Base-by-base conservation (phyloP, 2,888 invertebrate species). In the Cyrtodaria siliqua region DNA sequence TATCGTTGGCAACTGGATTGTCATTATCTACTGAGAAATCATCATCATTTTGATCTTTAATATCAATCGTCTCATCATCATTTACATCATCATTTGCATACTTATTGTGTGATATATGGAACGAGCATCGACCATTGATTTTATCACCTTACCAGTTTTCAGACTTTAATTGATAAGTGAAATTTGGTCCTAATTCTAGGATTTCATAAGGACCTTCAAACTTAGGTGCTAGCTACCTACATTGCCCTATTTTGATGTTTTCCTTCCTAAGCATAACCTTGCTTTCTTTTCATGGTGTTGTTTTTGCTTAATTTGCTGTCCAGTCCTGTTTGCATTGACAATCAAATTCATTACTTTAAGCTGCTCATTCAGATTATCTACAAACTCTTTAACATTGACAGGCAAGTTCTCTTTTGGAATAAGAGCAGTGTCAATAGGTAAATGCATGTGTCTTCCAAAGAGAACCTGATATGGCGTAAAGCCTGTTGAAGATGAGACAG, bases 171-270 rank as follows among this genome's bases (percentile, higher is more conserved):
- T n/a, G n/a, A n/a, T n/a, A n/a, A n/a, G n/a, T n/a, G n/a, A n/a
- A n/a, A n/a, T n/a, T n/a, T n/a, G n/a, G n/a, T n/a, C n/a, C n/a
- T n/a, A n/a, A n/a, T n/a, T n/a, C n/a, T n/a, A n/a, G n/a, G n/a
- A n/a, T n/a, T n/a, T n/a, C n/a, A n/a, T n/a, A 79, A 38, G 79
- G 79, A 24, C 75, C 79, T 29, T 55, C 67, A 56, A 55, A 79
- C 27, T 68, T 75, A 2, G 52, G 63, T 14, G 44, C 2, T 2
- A 67, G 57, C 57, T 79, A 67, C 14, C 33, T 67, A 18, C 68
- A 74, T 9, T 60, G 16, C 14, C 75, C 75, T 18, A 20, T 26
- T 16, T 44, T 40, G 2, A 55, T 33, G 6, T 64, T n/a, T 20
- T 64, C 33, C 3, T 44, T 44, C 49, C 29, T 27, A 2, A 69